These are phyloP conservation scores for Slavum lentiscoides DNA, from an alignment of 2,888 invertebrate genomes.

Conservation along the genomic window DNA sequence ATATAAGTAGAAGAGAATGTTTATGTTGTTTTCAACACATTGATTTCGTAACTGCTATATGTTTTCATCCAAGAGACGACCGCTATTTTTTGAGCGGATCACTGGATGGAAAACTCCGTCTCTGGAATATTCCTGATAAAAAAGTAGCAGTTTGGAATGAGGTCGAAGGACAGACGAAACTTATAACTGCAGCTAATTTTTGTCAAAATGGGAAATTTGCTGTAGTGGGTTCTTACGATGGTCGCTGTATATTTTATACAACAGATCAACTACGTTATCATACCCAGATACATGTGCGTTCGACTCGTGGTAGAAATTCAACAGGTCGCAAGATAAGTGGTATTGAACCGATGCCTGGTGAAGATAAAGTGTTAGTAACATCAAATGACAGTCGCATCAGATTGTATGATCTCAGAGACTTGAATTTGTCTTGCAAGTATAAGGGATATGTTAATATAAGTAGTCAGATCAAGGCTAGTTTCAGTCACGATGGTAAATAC, in stretches of 20 bases:
- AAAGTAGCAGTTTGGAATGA: constrained; percentile 98
- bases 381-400: constrained; percentile 97
- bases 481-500: constrained; percentile 96
- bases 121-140: constrained; percentile 99
- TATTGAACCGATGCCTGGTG: constrained; percentile 94
- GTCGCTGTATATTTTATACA: constrained; percentile 96
- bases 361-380: constrained; percentile 94
- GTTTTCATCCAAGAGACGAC: constrained; percentile 92
- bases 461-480: constrained; percentile 96
- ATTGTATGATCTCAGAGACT: constrained; percentile 90
- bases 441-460: constrained; percentile 91
- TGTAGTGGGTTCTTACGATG: constrained; percentile 97
- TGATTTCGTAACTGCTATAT: constrained; percentile 98
- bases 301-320: constrained; percentile 92
- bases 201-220: constrained; percentile 95
- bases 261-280: constrained; percentile 98
- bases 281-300: constrained; percentile 94
- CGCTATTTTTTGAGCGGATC: constrained; percentile 94
- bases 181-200: constrained; percentile 96
- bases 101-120: constrained; percentile 93
- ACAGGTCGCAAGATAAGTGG: constrained; percentile 95
- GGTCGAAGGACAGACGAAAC: constrained; percentile 88
- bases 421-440: constrained; percentile 93
- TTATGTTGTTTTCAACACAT: constrained; percentile 98
- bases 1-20: constrained; percentile 94